These are phyloP conservation scores for Meteorus colon DNA, from an alignment of 2,888 invertebrate genomes.

Conservation along the genomic window DNA sequence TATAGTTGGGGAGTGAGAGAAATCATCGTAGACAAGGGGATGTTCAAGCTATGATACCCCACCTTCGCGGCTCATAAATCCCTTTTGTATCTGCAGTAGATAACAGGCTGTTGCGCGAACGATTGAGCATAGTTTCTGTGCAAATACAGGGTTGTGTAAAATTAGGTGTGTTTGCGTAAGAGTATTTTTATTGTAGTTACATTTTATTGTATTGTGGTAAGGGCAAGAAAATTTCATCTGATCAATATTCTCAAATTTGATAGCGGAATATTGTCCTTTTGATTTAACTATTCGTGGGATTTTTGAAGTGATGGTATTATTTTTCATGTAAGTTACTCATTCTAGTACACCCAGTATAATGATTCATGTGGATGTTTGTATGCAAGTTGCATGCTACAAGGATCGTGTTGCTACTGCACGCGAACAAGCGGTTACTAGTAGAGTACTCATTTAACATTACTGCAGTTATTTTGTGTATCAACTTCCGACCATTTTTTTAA, in stretches of 20 bases:
- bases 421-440: conserved; percentile 23
- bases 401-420: conserved; percentile 32
- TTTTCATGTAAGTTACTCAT: too few species aligned
- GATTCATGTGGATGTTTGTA: not conserved
- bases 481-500: conserved; percentile 1
- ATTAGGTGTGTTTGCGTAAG: too few species aligned
- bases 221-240: too few species aligned
- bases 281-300: too few species aligned
- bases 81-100: conserved; percentile 29
- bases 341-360: too few species aligned
- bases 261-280: too few species aligned
- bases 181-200: too few species aligned
- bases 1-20: not conserved
- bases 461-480: not conserved
- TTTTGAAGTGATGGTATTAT: too few species aligned
- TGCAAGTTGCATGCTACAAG: not conserved
- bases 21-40: not conserved
- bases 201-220: too few species aligned
- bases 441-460: not conserved
- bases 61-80: conserved; percentile 35
- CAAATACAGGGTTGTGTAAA: not conserved
- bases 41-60: not conserved
- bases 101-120: conserved; percentile 31
- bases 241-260: too few species aligned
- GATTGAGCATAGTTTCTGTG: not conserved